Conservation (phyloP, 2,888 invertebrate species). For the Smittia sp. region DNA sequence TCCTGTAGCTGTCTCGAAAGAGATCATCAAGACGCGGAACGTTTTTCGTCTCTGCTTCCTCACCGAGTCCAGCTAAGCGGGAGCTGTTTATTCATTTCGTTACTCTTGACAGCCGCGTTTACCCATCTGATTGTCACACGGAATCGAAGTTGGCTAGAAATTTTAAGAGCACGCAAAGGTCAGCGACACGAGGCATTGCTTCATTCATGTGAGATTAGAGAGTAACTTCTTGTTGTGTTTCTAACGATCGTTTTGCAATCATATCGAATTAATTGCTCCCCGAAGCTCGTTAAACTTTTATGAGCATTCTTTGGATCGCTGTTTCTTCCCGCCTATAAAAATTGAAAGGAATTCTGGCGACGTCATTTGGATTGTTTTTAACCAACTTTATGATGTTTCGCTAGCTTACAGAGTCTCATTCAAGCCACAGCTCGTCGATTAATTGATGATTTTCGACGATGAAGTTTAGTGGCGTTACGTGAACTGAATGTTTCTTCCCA, state of each 20-base stretch:
- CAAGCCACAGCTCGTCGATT: constrained; percentile 2
- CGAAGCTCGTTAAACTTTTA: not conserved
- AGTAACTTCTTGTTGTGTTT: too few relatives aligned
- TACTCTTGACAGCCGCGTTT: too few relatives aligned
- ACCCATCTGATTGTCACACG: too few relatives aligned
- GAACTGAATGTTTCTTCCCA: constrained; percentile 2
- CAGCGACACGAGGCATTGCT: not conserved
- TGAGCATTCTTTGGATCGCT: not conserved
- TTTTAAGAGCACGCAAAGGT: not conserved
- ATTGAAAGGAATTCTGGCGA: not conserved
- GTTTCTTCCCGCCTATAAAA: not conserved
- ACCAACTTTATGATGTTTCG: not conserved
- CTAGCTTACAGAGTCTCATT: too few relatives aligned
- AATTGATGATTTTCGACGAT: not conserved
- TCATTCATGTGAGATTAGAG: not conserved
- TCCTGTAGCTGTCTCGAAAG: constrained; percentile 22
- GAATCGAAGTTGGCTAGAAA: not conserved
- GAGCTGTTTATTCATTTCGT: too few relatives aligned
- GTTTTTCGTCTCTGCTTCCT: too few relatives aligned
- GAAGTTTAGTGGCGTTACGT: constrained; percentile 1
- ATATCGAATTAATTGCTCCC: constrained; percentile 31
- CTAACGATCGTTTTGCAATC: constrained; percentile 18
- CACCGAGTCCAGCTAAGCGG: too few relatives aligned
- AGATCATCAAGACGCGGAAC: not conserved
- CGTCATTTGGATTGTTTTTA: not conserved